Base-by-base conservation (phyloP, 2,888 invertebrate species). In the Arctia plantaginis region DNA sequence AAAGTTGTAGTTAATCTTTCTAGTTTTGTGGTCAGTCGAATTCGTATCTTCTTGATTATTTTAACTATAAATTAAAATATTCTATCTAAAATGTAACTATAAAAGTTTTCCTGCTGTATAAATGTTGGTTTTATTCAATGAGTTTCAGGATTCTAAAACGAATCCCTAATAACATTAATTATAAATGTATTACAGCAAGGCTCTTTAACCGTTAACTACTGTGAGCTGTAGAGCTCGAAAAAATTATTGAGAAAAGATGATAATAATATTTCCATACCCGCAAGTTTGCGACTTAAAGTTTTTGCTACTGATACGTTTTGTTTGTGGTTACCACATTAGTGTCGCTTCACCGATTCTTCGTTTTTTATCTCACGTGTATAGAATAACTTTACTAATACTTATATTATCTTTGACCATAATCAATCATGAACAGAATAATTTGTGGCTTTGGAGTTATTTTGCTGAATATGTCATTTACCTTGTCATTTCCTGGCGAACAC, bases 261-360 rank as follows among this genome's bases (percentile, higher is more conserved):
- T 23, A 3, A n/a, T 55, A 10, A 55, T 55, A 23, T 55, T n/a
- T n/a, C n/a, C 3, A 55, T n/a, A 55, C 3, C 3, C 44, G n/a
- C 67, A 30, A 67, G 72, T 67, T 8, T 67, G 44, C 47, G 66
- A 62, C 30, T 44, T 72, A 10, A 68, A 47, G 4, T 6, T 41
- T 62, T 35, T 68, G 7, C 30, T 68, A 33, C 35, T 62, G 44
- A 64, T 64, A 35, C 67, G 68, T 27, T 62, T 62, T 6, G 3
- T 41, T 41, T 68, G 35, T 55, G 73, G 64, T 47, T 68, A 73
- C 47, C 55, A 68, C 62, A 27, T 47, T 12, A 64, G 23, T 33
- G 20, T 68, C 20, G 0, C 3, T 15, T 39, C 44, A 2, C 18
- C 68, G 1, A 68, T 7, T 10, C 35, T 44, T 27, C 15, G 30